Base-by-base conservation (phyloP, 1,140 invertebrate species). In the Microvelia longipes region DNA sequence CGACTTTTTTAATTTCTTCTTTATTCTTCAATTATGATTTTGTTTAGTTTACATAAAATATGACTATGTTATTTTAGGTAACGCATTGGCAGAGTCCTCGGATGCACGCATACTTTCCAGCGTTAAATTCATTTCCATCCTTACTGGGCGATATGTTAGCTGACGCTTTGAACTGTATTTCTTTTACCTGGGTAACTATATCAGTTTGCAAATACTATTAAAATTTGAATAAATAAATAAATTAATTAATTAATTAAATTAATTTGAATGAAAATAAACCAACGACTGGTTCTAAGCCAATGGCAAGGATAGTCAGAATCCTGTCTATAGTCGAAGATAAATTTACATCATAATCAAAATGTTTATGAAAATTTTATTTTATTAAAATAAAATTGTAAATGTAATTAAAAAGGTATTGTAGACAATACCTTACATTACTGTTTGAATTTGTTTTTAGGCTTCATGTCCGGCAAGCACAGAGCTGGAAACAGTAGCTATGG, bases 101-200 rank as follows among this genome's bases (percentile, higher is more conserved):
- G 73, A 99, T 99, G 89, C 94, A 98, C 77, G 96, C 96, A 0
- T 99, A 98, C 76, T 99, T 97, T 81, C 95, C 97, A 0, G 96
- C 96, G 0, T 85, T 93, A 24, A 97, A 94, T 76, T 97, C 94
- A 14, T 98, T 93, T 77, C 94, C 96, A 0, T 93, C 94, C 11
- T 86, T 99, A 61, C 84, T 97, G 75, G 97, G 91, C 0, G 97
- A 99, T 75, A 98, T 99, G 88, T 79, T 99, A 29, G 93, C 93
- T 2, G 93, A 94, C 77, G 93, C 93, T 0, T 90, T 99, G 71
- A 93, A 93, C 76, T 93, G 91, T 73, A 79, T 94, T 29, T 91
- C 92, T 75, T 94, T 94, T 77, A 93, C 91, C 63, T 94, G 91
- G 91, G 91, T 93, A 84, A 88, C 82, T 76, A 29, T 66, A n/a